Evolutionary conservation across 2,888 invertebrate genomes (phyloP), one percentile per base, ranked within the genome.

Genomic region (Flexamia atlantica): DNA sequence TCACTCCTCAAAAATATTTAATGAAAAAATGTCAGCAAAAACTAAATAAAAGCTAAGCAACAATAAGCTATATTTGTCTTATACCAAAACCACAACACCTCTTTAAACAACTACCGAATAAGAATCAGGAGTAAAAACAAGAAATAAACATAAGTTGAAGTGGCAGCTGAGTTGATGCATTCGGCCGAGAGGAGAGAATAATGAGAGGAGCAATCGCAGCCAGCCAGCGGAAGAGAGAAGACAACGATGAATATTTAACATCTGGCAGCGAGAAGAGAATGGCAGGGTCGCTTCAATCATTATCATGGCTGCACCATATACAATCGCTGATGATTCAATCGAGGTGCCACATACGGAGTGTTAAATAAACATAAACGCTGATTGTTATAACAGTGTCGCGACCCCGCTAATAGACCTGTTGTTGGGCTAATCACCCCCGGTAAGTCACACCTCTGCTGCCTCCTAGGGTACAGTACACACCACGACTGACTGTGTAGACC

Each of bases 341-440:
- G 23, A 23, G 23, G 23, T 57, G 57, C 57, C 57, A 57, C 57
- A 57, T 57, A 57, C 57, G 57, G 57, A 7, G 57, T 68, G 36
- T 68, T 68, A 68, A 68, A 68, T 68, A 68, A 68, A 68, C 68
- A 68, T 68, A 68, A 68, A 28, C 68, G 32, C n/a, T n/a, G 68
- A 32, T 68, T 68, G 68, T 68, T 36, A 68, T 32, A 17, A 32
- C 32, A n/a, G 68, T n/a, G 57, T 57, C 57, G 12, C 57, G 57
- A 57, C 57, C 57, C n/a, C 57, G 12, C 68, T 68, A 68, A 68
- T 68, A 17, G 68, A 5, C 68, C 32, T 68, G 36, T 68, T 68
- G 68, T 68, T 68, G 68, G 7, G 68, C 68, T 68, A 68, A 68
- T 68, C 23, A 57, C 23, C 57, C n/a, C 7, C 20, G 1, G 57